Evolutionary conservation across 2,888 invertebrate species (phyloP), one percentile per base, ranked within the genome.

Genomic region (Antheraea yamamai): DNA sequence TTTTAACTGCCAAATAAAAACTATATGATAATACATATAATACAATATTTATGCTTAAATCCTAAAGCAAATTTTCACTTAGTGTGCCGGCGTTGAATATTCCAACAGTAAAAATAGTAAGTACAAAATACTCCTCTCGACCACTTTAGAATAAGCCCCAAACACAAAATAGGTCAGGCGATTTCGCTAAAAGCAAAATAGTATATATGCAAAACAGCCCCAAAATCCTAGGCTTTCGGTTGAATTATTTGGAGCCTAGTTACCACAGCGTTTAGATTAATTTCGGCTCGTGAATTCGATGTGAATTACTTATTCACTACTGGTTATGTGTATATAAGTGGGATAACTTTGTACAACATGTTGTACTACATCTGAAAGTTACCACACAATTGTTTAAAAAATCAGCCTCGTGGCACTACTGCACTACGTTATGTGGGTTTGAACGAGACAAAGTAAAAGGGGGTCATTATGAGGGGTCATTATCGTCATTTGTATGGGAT

Each of bases 161-260:
- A 14, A 39, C 70, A n/a, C 70, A 39, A 70, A 70, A 70, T 70
- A 70, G 70, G 64, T 66, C 64, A 66, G 64, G 64, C 64, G 64
- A 66, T 66, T 66, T 66, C 30, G 30, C 64, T 66, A 66, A 66
- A 66, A 66, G 64, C 64, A 66, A 66, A 66, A 66, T 66, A 66
- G 30, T 66, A 66, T 66, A 66, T 66, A 66, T 66, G 64, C 64
- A 66, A 66, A 30, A 66, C 64, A 30, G 64, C 64, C 64, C 64
- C 26, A 66, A 66, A 66, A 66, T 66, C 64, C 64, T 66, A 66
- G 64, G 64, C 64, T 66, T 66, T 66, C 30, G 16, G 26, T 66
- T 66, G 64, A 66, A 66, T 30, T 66, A 66, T 66, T 66, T 14
- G 64, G 6, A 30, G 30, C 26, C 64, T 30, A 30, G 64, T 66